These are phyloP conservation scores for Prostheceraeus crozeri DNA, from an alignment of 2,888 invertebrate genomes.

Conservation along the genomic window DNA sequence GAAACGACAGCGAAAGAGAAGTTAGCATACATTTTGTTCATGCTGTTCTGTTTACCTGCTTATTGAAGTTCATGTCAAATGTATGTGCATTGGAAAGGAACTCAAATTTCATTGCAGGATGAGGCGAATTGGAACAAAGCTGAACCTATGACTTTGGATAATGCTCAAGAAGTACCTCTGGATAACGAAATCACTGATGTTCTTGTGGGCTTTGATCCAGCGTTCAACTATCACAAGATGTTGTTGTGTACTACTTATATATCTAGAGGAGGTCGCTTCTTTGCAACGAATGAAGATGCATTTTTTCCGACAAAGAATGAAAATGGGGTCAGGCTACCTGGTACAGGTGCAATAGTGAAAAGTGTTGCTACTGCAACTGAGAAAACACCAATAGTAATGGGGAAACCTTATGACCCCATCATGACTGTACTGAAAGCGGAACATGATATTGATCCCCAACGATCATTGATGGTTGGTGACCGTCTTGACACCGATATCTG, in stretches of 20 bases:
- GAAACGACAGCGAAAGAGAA: no score
- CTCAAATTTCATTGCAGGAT: no score
- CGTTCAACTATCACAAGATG: background rate
- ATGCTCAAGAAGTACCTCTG: background rate
- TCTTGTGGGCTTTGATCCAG: background rate
- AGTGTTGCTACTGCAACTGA: constrained; percentile 56
- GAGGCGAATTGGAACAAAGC: no score
- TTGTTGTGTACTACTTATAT: background rate
- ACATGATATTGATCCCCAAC: constrained; percentile 68
- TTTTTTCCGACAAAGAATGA: no score
- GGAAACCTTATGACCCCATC: constrained; percentile 79
- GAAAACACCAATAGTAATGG: constrained; percentile 68
- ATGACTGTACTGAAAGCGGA: constrained; percentile 63
- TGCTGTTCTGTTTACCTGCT: no score
- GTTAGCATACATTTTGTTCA: no score
- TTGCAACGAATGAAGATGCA: background rate
- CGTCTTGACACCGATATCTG: constrained; percentile 84
- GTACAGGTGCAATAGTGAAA: no score
- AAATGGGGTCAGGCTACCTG: no score
- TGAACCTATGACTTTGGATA: no score
- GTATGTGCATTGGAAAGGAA: no score
- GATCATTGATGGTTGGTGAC: constrained; percentile 85
- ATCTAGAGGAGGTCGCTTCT: background rate
- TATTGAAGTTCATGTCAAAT: no score
- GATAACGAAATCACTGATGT: background rate